phyloP scores from a whole-genome alignment of 2,797 vertebrate species.

The Catostomus latipinnis region DNA sequence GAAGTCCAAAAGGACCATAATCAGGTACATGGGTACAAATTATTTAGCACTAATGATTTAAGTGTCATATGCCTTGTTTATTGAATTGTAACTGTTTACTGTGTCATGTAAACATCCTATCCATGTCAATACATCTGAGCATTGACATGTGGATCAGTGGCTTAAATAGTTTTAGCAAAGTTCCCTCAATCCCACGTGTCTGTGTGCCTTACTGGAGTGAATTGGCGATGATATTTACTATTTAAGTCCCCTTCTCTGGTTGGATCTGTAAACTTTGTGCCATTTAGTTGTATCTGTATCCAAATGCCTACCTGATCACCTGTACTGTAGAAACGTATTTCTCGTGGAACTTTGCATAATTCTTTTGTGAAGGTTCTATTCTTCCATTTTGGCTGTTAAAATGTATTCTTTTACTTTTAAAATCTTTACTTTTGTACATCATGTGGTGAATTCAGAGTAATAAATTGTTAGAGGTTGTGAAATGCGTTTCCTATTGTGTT shows the following conservation, averaged over 20 bases:
- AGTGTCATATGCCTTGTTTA: slow-evolving; percentile 48
- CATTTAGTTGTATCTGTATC: slow-evolving; percentile 49
- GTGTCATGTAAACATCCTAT: slow-evolving; percentile 47
- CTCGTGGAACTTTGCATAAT: slow-evolving; percentile 42
- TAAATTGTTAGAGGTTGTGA: slow-evolving; percentile 44
- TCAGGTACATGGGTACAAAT: slow-evolving; percentile 21
- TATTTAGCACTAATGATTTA: slow-evolving; percentile 21
- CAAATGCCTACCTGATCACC: slow-evolving; percentile 41
- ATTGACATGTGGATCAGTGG: slow-evolving; percentile 53
- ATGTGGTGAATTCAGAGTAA: slow-evolving; percentile 55
- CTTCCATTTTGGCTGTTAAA: slow-evolving; percentile 44
- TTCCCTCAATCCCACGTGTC: slow-evolving; percentile 42
- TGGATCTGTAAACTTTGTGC: slow-evolving; percentile 52
- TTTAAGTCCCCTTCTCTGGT: slow-evolving; percentile 39
- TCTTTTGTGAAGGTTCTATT: slow-evolving; percentile 43
- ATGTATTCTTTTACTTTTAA: slow-evolving; percentile 48
- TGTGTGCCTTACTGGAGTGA: slow-evolving; percentile 60
- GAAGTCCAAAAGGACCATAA: slow-evolving; percentile 19
- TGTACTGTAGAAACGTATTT: slow-evolving; percentile 45
- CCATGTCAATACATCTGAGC: slow-evolving; percentile 50
- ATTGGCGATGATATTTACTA: slow-evolving; percentile 39
- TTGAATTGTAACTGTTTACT: slow-evolving; percentile 53
- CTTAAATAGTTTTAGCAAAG: slow-evolving; percentile 51
- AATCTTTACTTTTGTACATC: slow-evolving; percentile 63
- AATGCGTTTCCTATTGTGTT: neutral